phyloP scores from a whole-genome alignment of 2,113 vertebrate genomes.

The Alethe diademata region DNA sequence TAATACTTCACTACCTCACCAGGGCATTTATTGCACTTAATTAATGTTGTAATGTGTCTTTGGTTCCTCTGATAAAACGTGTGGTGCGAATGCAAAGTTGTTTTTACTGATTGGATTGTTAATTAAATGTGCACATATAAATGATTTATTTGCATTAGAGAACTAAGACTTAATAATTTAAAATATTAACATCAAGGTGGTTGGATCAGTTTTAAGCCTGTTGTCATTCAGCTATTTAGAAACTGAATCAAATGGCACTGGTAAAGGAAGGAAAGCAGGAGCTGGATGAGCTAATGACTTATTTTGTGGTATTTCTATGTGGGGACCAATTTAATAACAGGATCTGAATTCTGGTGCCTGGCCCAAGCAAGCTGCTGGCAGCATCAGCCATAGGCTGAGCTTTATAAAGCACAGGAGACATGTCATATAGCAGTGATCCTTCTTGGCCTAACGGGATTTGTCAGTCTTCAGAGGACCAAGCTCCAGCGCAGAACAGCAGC shows the following conservation, averaged over 20 bases:
- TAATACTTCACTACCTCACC: neutral
- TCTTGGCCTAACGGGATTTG: neutral
- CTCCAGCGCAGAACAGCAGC: neutral
- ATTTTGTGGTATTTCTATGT: neutral
- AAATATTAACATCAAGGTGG: constrained; percentile 30
- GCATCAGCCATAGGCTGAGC: accelerated
- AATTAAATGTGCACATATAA: constrained; percentile 56
- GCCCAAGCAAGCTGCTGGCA: neutral
- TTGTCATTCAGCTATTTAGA: neutral
- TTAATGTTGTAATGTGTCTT: constrained; percentile 46
- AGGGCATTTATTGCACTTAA: constrained; percentile 22
- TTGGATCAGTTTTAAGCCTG: constrained; percentile 33
- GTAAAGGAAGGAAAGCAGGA: neutral
- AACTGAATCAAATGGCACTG: neutral
- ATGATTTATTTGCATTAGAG: constrained; percentile 48
- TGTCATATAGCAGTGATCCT: neutral
- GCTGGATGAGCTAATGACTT: neutral
- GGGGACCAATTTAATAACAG: neutral
- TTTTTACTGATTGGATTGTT: constrained; percentile 63
- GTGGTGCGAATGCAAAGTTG: constrained; percentile 16
- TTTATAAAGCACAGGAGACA: neutral
- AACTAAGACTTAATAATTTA: constrained; percentile 49
- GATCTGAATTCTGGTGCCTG: neutral
- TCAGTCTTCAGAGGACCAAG: neutral
- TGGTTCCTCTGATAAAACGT: constrained; percentile 21